Percentiles rank a stretch among this genome's conserved stretches.
Conservation (phyloP, 2,888 invertebrate genomes). For the Synanthedon vespiformis region DNA sequence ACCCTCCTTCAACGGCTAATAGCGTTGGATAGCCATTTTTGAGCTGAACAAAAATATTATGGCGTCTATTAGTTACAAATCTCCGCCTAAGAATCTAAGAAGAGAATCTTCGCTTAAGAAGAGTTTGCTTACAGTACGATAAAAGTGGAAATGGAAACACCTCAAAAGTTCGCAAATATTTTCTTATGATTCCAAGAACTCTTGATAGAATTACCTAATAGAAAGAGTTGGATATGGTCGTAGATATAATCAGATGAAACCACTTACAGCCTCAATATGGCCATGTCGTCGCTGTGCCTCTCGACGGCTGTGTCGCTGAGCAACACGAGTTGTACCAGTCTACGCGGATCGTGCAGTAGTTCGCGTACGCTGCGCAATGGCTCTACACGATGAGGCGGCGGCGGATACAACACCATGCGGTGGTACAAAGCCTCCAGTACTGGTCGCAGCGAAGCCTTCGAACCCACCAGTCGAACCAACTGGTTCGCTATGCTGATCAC, state of each 20-base stretch:
- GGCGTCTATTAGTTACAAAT: too few species aligned
- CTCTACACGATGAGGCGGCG: constrained; percentile 86
- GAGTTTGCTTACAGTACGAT: too few species aligned
- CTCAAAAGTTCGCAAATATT: too few species aligned
- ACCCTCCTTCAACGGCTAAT: too few species aligned
- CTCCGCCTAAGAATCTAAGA: too few species aligned
- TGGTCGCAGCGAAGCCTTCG: constrained; percentile 87
- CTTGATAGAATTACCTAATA: too few species aligned
- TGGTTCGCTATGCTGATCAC: constrained; percentile 85
- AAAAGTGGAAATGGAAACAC: too few species aligned
- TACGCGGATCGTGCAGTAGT: constrained; percentile 81
- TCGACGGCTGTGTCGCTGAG: constrained; percentile 74
- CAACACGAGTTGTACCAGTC: constrained; percentile 80
- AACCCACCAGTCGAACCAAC: constrained; percentile 88
- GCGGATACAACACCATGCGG: constrained; percentile 90
- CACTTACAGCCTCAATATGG: constrained; percentile 81
- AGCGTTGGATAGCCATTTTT: too few species aligned
- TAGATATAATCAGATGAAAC: background rate
- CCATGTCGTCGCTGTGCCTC: constrained; percentile 80
- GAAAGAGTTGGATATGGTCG: background rate
- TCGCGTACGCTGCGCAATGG: constrained; percentile 87
- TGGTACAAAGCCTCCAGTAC: constrained; percentile 94
- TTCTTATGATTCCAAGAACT: too few species aligned
- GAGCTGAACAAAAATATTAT: too few species aligned
- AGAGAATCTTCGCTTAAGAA: too few species aligned